phyloP scores from a whole-genome alignment of 2,113 vertebrate species.

The Edolisoma coerulescens region DNA sequence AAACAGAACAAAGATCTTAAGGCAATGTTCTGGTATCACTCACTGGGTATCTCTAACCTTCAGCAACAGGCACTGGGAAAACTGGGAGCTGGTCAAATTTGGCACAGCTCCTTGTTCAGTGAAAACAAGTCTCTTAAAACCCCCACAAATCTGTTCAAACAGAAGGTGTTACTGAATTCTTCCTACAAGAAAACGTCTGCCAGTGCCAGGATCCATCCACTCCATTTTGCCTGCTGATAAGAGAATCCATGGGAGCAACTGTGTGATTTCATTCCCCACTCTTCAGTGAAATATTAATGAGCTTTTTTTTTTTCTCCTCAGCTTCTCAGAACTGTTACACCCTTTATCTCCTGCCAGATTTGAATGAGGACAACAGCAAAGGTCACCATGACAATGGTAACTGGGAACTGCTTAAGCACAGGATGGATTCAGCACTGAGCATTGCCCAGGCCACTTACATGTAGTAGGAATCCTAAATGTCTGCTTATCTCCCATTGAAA shows the following conservation, averaged over 20 bases:
- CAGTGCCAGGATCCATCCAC: not conserved
- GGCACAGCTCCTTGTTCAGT: not conserved
- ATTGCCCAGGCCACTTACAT: not conserved
- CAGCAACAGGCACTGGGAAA: not conserved
- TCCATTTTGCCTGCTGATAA: not conserved
- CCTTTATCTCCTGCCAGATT: not conserved
- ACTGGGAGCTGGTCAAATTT: not conserved
- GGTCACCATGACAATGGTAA: not conserved
- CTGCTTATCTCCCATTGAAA: not conserved
- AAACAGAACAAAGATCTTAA: not conserved
- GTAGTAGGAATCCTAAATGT: not conserved
- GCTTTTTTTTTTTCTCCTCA: not conserved
- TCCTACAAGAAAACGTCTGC: not conserved
- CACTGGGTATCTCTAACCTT: not conserved
- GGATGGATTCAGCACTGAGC: not conserved
- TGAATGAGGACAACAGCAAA: not conserved
- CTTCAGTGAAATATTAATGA: not conserved
- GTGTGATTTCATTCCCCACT: not conserved
- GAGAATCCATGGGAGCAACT: not conserved
- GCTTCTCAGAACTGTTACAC: not conserved
- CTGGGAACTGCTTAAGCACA: not conserved
- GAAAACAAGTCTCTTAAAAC: not conserved
- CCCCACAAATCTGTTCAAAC: not conserved
- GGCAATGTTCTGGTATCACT: not conserved
- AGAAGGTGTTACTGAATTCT: not conserved